Percentiles rank a stretch among this genome's conserved stretches.
phyloP scores from a whole-genome alignment of 1,140 invertebrate genomes.

The Daktulosphaira vitifoliae region DNA sequence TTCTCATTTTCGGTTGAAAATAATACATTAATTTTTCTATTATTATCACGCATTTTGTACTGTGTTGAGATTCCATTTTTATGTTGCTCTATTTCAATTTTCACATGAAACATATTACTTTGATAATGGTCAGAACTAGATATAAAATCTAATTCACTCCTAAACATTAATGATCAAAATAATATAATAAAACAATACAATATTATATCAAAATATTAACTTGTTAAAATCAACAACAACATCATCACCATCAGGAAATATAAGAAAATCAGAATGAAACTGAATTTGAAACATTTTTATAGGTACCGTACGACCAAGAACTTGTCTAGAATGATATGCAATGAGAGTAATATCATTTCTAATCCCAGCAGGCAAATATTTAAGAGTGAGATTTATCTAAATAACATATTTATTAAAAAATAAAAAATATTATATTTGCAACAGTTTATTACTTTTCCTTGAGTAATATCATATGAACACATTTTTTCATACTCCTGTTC shows the following conservation, averaged over 20 bases:
- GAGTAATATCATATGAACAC: conserved; percentile 63
- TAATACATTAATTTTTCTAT: not conserved
- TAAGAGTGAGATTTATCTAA: conserved; percentile 36
- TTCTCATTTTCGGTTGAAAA: conserved; percentile 16
- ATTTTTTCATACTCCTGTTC: conserved; percentile 82
- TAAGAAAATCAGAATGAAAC: conserved; percentile 79
- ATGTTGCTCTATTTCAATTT: conserved; percentile 29
- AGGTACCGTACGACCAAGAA: conserved; percentile 70
- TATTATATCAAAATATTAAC: conserved; percentile 43
- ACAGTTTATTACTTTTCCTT: conserved; percentile 55
- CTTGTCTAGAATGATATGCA: conserved; percentile 77
- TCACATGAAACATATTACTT: conserved; percentile 53
- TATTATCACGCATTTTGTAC: conserved; percentile 11
- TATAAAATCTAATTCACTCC: conserved; percentile 69
- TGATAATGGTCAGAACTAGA: conserved; percentile 73
- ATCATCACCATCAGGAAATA: conserved; percentile 43
- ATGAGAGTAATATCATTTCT: conserved; percentile 75
- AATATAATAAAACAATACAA: no score
- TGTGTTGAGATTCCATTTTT: conserved; percentile 25
- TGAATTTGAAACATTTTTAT: conserved; percentile 82
- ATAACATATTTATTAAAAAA: not conserved
- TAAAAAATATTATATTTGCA: conserved; percentile 38
- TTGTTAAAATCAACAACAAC: conserved; percentile 63
- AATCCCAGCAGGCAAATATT: conserved; percentile 52
- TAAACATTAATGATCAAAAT: conserved; percentile 41